These are phyloP conservation scores for Dolichoris vasculosae DNA, from an alignment of 1,140 invertebrate species.

Conservation along the genomic window DNA sequence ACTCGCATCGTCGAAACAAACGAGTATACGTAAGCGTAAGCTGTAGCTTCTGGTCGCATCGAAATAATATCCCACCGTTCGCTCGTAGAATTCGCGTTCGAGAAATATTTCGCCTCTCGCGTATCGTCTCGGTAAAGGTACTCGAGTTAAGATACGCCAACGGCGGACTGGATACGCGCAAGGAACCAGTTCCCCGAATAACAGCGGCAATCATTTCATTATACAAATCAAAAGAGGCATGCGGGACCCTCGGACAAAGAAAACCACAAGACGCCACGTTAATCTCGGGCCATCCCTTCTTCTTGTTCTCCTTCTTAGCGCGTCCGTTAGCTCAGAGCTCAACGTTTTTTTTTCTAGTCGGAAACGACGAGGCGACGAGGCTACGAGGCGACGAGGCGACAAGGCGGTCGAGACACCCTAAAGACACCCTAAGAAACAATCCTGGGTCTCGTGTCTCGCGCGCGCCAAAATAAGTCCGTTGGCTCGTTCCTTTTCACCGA, in stretches of 20 bases:
- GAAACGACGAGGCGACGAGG: not conserved
- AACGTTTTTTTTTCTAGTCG: not conserved
- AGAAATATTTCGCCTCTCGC: too few relatives aligned
- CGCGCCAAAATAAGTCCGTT: conserved; percentile 48
- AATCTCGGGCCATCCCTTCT: conserved; percentile 10
- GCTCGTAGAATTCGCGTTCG: too few relatives aligned
- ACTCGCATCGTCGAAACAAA: too few relatives aligned
- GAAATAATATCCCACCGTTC: too few relatives aligned
- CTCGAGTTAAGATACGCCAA: not conserved
- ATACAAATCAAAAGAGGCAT: not conserved
- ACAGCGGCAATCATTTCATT: not conserved
- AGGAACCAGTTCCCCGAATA: not conserved
- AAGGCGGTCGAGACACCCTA: not conserved
- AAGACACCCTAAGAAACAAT: conserved; percentile 24
- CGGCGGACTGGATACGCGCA: too few relatives aligned
- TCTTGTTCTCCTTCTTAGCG: not conserved
- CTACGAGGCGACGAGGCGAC: not conserved
- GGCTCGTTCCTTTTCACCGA: not conserved
- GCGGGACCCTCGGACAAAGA: not conserved
- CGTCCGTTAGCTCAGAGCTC: not conserved
- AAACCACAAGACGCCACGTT: conserved; percentile 4
- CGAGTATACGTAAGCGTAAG: too few relatives aligned
- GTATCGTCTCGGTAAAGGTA: not conserved
- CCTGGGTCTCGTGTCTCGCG: not conserved
- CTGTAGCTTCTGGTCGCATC: too few relatives aligned